A percentile compares a stretch with the other conserved stretches of the same genome.
phyloP scores from a whole-genome alignment of 2,113 vertebrate genomes.

The Barbus barbus region DNA sequence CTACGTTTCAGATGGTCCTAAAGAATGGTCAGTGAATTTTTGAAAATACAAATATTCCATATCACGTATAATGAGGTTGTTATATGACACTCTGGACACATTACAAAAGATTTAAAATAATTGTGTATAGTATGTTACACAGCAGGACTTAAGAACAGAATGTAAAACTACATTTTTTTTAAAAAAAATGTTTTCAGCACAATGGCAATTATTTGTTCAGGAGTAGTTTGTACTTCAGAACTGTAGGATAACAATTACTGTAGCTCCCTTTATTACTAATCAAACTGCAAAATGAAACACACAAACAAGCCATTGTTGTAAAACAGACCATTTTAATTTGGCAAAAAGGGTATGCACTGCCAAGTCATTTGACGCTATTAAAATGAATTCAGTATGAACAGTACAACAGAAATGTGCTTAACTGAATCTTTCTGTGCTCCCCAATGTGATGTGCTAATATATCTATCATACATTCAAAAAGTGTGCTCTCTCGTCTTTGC shows the following conservation, averaged over 20 bases:
- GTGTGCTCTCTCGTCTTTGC: constrained; percentile 36
- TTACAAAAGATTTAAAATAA: neutral
- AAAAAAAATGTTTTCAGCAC: too few relatives aligned
- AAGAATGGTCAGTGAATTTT: neutral
- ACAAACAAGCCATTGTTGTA: constrained; percentile 62
- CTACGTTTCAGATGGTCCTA: neutral
- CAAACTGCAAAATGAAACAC: constrained; percentile 48
- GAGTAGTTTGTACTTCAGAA: neutral
- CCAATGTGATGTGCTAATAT: constrained; percentile 70
- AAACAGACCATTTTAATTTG: constrained; percentile 74
- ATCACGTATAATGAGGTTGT: neutral
- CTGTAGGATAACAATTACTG: neutral
- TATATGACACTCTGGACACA: neutral
- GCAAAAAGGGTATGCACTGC: constrained; percentile 77
- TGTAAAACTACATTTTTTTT: neutral
- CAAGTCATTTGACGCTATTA: constrained; percentile 71
- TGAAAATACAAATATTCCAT: neutral
- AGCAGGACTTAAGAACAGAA: too few relatives aligned
- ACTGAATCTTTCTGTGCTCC: constrained; percentile 63
- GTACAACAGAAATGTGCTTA: constrained; percentile 76
- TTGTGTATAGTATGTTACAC: neutral
- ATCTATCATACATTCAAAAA: constrained; percentile 68
- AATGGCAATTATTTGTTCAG: neutral
- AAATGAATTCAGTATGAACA: constrained; percentile 69
- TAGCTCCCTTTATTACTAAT: neutral